Conservation (phyloP, 2,888 invertebrate genomes). For the Euspilapteryx auroguttella region DNA sequence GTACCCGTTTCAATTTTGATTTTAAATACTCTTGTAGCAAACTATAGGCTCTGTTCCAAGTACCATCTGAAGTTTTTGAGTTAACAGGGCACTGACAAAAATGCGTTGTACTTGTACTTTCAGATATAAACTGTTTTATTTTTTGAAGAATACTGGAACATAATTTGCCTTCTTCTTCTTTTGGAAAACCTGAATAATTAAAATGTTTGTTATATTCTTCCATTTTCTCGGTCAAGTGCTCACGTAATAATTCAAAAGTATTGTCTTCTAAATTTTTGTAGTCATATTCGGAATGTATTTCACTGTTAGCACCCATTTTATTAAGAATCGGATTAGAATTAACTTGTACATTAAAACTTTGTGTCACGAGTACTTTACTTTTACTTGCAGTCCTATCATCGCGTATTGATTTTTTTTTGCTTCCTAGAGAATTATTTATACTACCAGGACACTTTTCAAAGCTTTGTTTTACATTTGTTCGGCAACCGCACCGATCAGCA, state of each 20-base stretch:
- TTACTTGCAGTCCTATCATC: no score
- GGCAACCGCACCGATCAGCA: neutral
- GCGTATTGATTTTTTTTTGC: no score
- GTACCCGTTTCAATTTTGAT: conserved; percentile 34
- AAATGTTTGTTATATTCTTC: conserved; percentile 22
- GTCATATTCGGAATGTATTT: conserved; percentile 12
- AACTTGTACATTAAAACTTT: no score
- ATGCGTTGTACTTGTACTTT: conserved; percentile 19
- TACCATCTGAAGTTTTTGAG: conserved; percentile 14
- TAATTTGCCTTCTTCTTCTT: conserved; percentile 25
- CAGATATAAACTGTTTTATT: conserved; percentile 32
- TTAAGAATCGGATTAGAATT: no score
- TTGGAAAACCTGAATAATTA: conserved; percentile 18
- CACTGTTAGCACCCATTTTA: no score
- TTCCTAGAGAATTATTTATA: no score
- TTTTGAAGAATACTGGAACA: conserved; percentile 23
- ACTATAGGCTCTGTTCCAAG: conserved; percentile 37
- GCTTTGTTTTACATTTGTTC: neutral
- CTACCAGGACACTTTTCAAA: no score
- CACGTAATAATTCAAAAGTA: conserved; percentile 32
- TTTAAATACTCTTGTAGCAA: conserved; percentile 45
- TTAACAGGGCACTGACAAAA: conserved; percentile 19
- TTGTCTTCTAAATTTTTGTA: conserved; percentile 35
- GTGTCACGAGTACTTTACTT: no score
- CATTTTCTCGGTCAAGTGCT: conserved; percentile 31